Base-by-base conservation (phyloP, 2,797 vertebrate genomes). In the Pogonophryne albipinna region DNA sequence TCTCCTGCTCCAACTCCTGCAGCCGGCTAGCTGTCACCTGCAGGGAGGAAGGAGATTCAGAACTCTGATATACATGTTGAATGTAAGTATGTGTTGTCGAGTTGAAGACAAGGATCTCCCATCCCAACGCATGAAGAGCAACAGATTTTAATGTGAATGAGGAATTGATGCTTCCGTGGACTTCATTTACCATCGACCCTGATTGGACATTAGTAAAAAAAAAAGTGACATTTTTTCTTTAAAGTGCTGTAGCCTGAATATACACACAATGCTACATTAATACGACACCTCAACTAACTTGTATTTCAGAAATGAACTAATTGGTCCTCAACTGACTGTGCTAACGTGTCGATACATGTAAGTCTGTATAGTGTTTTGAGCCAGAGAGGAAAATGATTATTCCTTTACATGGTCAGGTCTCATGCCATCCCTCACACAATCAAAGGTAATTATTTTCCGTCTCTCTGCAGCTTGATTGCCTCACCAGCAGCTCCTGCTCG, bases 1-100 rank as follows among this genome's bases (percentile, higher is more conserved):
- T 94, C 74, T 99, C 97, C 87, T 96, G 95, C 82, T 99, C 97
- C 85, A 99, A 88, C 83, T 99, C 97, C 53, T 96, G 96, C 78
- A 99, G 95, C 63, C 95, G 96, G 86, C 93, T 96, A 91, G 93
- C 85, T 74, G 97, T 96, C 85, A 96, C 93, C 94, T 94, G 79
- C 1, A 46, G 2, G 10, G 38, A 67, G 20, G 58, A 66, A 76
- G 7, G 5, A 71, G 17, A 47, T 12, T 42, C 8, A 64, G n/a
- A 44, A 56, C 31, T 64, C 4, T 38, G 6, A 9, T 38, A 38
- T 38, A 38, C 34, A 38, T 59, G 56, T 17, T 10, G 16, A 31
- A n/a, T n/a, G 16, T 41, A 31, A 34, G 14, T 46, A 47, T 7
- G 23, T 42, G 49, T 5, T 62, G 41, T 38, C 34, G 8, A 38